phyloP scores from a whole-genome alignment of 2,113 vertebrate species.

The Lagopus leucura region DNA sequence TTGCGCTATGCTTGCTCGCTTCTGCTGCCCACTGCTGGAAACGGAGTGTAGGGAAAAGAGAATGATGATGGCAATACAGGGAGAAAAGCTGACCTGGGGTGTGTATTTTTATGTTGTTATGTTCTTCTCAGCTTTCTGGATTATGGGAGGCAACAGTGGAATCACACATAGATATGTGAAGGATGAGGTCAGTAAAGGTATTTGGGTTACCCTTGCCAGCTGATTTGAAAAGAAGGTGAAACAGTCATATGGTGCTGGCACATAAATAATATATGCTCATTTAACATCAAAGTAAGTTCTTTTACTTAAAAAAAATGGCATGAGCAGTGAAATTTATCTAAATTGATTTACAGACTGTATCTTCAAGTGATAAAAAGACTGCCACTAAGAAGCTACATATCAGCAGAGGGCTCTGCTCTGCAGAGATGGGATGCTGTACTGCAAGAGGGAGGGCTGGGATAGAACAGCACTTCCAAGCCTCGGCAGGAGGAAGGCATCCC shows the following conservation, averaged over 20 bases:
- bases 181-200: background rate
- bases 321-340: background rate
- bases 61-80: background rate
- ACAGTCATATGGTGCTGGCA: background rate
- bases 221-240: background rate
- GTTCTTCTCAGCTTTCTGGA: background rate
- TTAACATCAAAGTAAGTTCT: background rate
- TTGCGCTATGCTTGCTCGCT: accelerated
- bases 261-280: background rate
- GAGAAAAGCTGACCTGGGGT: background rate
- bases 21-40: background rate
- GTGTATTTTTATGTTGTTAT: background rate
- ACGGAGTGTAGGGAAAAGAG: accelerated
- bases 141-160: no score
- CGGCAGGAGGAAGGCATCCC: background rate
- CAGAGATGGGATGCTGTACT: background rate
- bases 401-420: background rate
- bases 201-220: background rate
- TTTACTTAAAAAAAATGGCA: background rate
- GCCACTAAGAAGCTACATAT: background rate
- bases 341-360: background rate
- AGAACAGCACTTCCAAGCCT: background rate
- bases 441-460: background rate
- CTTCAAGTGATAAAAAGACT: background rate
- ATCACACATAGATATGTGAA: background rate